Conservation (phyloP, 2,113 vertebrate species). For the Elephantulus edwardii region DNA sequence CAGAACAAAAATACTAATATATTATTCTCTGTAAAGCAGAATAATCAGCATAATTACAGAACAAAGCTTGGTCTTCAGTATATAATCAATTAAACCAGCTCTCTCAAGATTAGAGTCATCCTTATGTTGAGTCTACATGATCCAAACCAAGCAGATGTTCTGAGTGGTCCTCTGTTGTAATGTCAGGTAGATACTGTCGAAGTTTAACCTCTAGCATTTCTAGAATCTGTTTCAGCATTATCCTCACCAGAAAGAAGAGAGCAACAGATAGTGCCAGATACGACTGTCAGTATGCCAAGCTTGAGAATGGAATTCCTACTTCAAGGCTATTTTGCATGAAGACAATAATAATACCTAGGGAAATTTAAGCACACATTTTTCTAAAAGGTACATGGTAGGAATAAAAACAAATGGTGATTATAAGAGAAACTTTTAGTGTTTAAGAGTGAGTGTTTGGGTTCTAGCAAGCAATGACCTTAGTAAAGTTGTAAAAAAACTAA, state of each 20-base stretch:
- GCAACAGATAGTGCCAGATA: constrained; percentile 66
- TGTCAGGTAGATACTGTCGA: not conserved
- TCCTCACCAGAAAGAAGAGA: constrained; percentile 42
- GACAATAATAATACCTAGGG: constrained; percentile 29
- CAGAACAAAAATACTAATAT: constrained; percentile 4
- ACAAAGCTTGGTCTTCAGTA: not conserved
- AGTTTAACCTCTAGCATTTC: constrained; percentile 12
- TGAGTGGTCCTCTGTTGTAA: not conserved
- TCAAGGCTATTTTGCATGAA: constrained; percentile 45
- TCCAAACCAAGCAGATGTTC: constrained; percentile 34
- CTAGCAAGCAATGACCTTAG: not conserved
- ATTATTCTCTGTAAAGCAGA: not conserved
- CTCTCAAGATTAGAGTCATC: constrained; percentile 10
- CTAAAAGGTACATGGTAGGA: not conserved
- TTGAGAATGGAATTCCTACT: constrained; percentile 42
- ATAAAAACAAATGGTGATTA: constrained; percentile 12
- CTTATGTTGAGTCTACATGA: constrained; percentile 17
- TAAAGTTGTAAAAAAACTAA: not conserved
- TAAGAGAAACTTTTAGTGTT: constrained; percentile 5
- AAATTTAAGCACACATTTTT: constrained; percentile 4
- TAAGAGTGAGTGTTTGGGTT: constrained; percentile 16
- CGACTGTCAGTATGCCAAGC: constrained; percentile 49
- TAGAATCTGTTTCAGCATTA: not conserved
- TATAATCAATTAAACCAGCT: not conserved
- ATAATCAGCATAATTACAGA: not conserved